Evolutionary conservation across 2,113 vertebrate species (phyloP).

Genomic region (Bettongia penicillata): DNA sequence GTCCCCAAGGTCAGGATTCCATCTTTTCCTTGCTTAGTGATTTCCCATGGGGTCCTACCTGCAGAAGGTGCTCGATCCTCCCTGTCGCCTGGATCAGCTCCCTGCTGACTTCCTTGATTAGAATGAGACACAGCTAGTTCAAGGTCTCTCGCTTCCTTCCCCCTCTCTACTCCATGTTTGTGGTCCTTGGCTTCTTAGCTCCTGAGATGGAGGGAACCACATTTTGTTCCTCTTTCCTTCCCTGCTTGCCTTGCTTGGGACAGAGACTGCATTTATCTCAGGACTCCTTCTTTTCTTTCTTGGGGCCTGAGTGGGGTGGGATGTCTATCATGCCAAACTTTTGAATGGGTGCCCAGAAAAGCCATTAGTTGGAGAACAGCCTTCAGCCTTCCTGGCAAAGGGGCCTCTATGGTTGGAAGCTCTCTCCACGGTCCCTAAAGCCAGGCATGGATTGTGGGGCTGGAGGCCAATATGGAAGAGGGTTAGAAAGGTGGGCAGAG

Average conservation of each 20-base stretch:
- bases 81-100: background rate
- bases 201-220: background rate
- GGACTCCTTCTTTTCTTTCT: background rate
- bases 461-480: background rate
- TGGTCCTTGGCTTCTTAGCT: background rate
- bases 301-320: background rate
- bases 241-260: background rate
- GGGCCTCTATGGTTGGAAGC: background rate
- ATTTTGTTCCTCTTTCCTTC: background rate
- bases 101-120: background rate
- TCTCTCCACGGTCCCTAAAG: background rate
- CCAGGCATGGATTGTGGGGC: background rate
- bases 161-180: background rate
- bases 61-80: background rate
- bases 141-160: background rate
- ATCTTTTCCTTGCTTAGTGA: background rate
- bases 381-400: background rate
- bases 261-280: background rate
- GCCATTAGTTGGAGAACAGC: background rate
- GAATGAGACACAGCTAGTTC: background rate
- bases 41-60: background rate
- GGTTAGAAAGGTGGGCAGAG: background rate
- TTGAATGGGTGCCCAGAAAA: background rate
- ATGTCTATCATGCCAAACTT: background rate
- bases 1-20: background rate